Conservation (phyloP, 2,797 vertebrate species). For the Esox masquinongy region DNA sequence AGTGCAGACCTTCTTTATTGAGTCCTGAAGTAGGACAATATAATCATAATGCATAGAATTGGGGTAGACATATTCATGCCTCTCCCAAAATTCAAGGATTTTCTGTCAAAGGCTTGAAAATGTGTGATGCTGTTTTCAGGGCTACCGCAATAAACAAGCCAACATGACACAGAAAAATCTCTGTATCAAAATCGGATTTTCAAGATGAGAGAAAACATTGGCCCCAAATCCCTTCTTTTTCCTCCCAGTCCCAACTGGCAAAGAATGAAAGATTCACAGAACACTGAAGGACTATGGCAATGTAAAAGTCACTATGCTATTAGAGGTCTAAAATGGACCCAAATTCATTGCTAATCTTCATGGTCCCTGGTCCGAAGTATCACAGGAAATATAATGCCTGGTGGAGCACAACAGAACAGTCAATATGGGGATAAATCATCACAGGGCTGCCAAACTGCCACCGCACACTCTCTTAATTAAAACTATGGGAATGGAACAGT, state of each 20-base stretch:
- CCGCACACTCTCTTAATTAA: constrained; percentile 34
- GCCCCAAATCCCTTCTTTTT: constrained; percentile 53
- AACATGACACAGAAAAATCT: constrained; percentile 25
- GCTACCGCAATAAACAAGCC: constrained; percentile 15
- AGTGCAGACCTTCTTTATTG: background rate
- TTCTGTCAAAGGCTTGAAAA: constrained; percentile 32
- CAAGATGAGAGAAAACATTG: constrained; percentile 64
- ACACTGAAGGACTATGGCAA: background rate
- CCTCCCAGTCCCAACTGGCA: constrained; percentile 20
- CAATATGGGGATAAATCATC: constrained; percentile 13
- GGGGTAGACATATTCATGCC: constrained; percentile 25
- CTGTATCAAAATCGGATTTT: constrained; percentile 3
- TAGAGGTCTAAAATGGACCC: background rate
- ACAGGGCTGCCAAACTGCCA: constrained; percentile 8
- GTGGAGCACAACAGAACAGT: constrained; percentile 20
- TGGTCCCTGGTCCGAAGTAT: background rate
- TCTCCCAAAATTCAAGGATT: constrained; percentile 16
- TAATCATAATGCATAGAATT: constrained; percentile 28
- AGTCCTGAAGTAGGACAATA: constrained; percentile 7
- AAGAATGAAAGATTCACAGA: background rate
- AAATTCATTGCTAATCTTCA: background rate
- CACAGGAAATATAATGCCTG: background rate
- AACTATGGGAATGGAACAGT: constrained; percentile 27
- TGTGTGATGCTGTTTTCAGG: constrained; percentile 49
- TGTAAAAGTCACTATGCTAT: background rate